phyloP scores from a whole-genome alignment of 2,888 invertebrate genomes.

The Melikaiella ostensackeni region DNA sequence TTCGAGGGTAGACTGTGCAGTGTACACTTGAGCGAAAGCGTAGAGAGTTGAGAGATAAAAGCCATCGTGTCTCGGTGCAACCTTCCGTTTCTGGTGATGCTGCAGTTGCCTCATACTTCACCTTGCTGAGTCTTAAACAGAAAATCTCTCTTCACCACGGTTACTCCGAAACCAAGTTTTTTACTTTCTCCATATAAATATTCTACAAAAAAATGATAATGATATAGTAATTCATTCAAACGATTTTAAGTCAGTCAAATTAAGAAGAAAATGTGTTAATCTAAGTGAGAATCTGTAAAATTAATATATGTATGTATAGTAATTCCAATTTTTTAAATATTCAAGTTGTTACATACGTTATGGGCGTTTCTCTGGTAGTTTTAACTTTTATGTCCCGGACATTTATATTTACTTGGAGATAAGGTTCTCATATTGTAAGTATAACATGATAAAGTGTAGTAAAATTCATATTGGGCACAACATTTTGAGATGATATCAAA shows the following conservation, averaged over 20 bases:
- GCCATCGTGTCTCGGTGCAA: slow-evolving; percentile 29
- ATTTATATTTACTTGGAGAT: too few species aligned
- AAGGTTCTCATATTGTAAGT: too few species aligned
- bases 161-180: slow-evolving; percentile 12
- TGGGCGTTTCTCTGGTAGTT: not conserved
- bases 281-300: not conserved
- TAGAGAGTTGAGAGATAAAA: slow-evolving; percentile 31
- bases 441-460: too few species aligned
- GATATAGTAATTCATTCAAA: not conserved
- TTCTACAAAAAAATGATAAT: not conserved
- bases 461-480: too few species aligned
- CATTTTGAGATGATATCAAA: too few species aligned
- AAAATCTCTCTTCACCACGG: slow-evolving; percentile 26
- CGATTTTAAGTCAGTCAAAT: not conserved
- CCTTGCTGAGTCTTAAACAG: slow-evolving; percentile 28
- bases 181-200: slow-evolving; percentile 12
- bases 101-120: slow-evolving; percentile 30
- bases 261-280: not conserved
- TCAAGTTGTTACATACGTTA: not conserved
- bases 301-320: not conserved
- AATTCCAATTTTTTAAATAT: not conserved
- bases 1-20: not conserved
- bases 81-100: slow-evolving; percentile 42
- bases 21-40: slow-evolving; percentile 28
- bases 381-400: not conserved